Percentiles rank a stretch among this genome's conserved stretches.
Conservation (phyloP, 2,888 invertebrate species). For the Pyrgus malvae region DNA sequence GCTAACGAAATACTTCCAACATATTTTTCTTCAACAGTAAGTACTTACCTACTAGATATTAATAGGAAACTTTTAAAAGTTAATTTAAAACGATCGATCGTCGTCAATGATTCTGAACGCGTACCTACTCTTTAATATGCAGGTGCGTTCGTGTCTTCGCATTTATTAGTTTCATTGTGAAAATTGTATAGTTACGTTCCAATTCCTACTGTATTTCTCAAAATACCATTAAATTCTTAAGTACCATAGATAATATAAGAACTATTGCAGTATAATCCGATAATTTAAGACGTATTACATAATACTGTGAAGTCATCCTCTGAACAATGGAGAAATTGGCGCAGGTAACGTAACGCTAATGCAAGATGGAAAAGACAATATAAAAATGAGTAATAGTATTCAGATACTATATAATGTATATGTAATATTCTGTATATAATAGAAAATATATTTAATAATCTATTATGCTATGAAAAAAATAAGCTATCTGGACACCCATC, state of each 20-base stretch:
- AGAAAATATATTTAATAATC: not conserved
- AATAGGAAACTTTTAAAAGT: not conserved
- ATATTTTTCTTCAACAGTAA: too few species aligned
- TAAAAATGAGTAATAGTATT: conserved; percentile 7
- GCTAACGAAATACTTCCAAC: not conserved
- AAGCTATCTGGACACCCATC: too few species aligned
- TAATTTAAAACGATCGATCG: conserved; percentile 5
- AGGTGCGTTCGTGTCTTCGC: conserved; percentile 13
- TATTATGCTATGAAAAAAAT: too few species aligned
- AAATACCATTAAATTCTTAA: not conserved
- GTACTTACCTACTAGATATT: not conserved
- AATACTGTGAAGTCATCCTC: conserved; percentile 27
- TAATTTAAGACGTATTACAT: conserved; percentile 12
- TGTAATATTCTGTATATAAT: not conserved
- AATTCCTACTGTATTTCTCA: conserved; percentile 10
- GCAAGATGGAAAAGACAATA: conserved; percentile 23
- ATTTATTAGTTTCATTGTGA: conserved; percentile 17
- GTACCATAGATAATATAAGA: not conserved
- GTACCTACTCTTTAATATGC: conserved; percentile 20
- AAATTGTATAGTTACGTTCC: conserved; percentile 2
- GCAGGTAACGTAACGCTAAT: conserved; percentile 29
- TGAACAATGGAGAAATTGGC: conserved; percentile 33
- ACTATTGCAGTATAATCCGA: conserved; percentile 2
- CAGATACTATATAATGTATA: not conserved
- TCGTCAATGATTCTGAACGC: conserved; percentile 6